A percentile compares a stretch with the other conserved stretches of the same genome.
Evolutionary conservation across 2,797 vertebrate genomes (phyloP).

Genomic region (Distichodus sexfasciatus): DNA sequence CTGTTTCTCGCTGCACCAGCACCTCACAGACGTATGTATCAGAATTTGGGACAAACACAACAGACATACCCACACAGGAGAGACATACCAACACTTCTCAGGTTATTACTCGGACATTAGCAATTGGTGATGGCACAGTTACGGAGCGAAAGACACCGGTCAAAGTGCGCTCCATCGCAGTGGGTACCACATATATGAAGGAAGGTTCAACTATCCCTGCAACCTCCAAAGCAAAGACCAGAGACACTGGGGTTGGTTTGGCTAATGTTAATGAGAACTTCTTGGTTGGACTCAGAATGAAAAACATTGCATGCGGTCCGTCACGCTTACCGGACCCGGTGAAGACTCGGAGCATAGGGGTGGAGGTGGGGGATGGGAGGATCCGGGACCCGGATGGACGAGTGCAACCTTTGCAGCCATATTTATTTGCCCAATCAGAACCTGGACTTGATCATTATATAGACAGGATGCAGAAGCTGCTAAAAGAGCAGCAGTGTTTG

Average conservation of each 20-base stretch:
- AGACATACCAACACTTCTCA: conserved; percentile 85
- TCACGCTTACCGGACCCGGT: conserved; percentile 72
- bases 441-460: conserved; percentile 87
- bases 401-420: conserved; percentile 45
- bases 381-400: conserved; percentile 59
- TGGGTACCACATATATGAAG: conserved; percentile 70
- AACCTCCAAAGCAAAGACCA: conserved; percentile 70
- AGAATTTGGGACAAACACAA: conserved; percentile 82
- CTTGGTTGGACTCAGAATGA: conserved; percentile 87
- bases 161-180: conserved; percentile 77
- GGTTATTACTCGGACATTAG: conserved; percentile 73
- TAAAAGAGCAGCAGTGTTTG: conserved; percentile 85
- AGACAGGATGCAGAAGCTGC: conserved; percentile 84
- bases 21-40: conserved; percentile 66
- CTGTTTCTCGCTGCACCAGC: conserved; percentile 78
- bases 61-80: conserved; percentile 70
- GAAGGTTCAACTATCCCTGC: conserved; percentile 34
- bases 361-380: conserved; percentile 76
- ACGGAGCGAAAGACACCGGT: conserved; percentile 65
- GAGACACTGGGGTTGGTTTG: conserved; percentile 85
- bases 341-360: conserved; percentile 82
- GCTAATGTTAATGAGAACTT: conserved; percentile 86
- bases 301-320: conserved; percentile 92
- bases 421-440: conserved; percentile 54
- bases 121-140: conserved; percentile 81